These are phyloP conservation scores for Corythornis vintsioides DNA, from an alignment of 2,113 vertebrate genomes.

Conservation along the genomic window DNA sequence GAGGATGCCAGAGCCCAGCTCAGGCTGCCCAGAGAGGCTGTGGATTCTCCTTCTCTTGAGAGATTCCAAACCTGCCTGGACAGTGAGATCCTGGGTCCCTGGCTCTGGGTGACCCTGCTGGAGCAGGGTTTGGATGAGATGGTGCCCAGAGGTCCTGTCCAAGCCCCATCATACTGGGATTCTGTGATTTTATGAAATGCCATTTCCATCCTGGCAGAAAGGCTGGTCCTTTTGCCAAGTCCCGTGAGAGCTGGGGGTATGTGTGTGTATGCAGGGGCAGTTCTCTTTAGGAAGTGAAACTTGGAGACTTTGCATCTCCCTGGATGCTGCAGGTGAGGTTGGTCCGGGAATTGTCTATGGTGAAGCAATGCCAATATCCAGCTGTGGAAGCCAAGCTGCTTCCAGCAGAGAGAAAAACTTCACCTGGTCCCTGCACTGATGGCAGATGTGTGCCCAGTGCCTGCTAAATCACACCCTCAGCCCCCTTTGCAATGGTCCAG, in stretches of 20 bases:
- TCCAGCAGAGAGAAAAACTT: background rate
- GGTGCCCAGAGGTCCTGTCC: background rate
- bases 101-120: background rate
- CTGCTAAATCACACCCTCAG: background rate
- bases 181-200: background rate
- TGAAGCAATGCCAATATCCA: background rate
- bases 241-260: too few relatives aligned
- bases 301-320: background rate
- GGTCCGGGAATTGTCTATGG: background rate
- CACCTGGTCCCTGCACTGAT: background rate
- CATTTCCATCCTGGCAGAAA: background rate
- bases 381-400: background rate
- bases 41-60: background rate
- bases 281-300: background rate
- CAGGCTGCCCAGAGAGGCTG: background rate
- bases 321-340: background rate
- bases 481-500: background rate
- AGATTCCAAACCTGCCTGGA: background rate
- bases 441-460: background rate
- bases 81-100: background rate
- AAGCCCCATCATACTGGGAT: background rate
- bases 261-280: background rate
- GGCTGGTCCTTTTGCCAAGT: background rate
- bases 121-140: background rate
- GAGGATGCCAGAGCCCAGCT: too few relatives aligned